phyloP scores from a whole-genome alignment of 2,888 invertebrate genomes.

The Catocala sponsa region DNA sequence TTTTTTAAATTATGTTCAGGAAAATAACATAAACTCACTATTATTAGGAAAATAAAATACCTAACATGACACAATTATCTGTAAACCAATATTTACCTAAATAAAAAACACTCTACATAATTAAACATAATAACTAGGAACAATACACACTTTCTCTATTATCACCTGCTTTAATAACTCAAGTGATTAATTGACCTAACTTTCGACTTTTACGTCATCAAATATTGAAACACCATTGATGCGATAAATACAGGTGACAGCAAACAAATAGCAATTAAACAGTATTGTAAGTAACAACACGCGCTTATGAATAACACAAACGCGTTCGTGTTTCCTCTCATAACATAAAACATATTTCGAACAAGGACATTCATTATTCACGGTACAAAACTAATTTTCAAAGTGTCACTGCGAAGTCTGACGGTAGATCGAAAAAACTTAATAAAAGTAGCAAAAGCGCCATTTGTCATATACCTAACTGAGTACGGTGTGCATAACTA shows the following conservation, averaged over 20 bases:
- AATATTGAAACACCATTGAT: slow-evolving; percentile 24
- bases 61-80: background rate
- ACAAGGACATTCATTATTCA: slow-evolving; percentile 60
- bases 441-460: slow-evolving; percentile 51
- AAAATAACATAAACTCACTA: too few relatives aligned
- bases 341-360: slow-evolving; percentile 26
- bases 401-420: slow-evolving; percentile 64
- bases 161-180: background rate
- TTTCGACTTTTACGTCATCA: slow-evolving; percentile 17
- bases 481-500: slow-evolving; percentile 14
- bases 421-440: slow-evolving; percentile 48
- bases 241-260: slow-evolving; percentile 23
- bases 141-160: background rate
- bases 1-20: too few relatives aligned
- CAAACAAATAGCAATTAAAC: slow-evolving; percentile 19
- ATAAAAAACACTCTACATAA: background rate
- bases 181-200: slow-evolving; percentile 6
- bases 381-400: slow-evolving; percentile 66
- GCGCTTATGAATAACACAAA: slow-evolving; percentile 14
- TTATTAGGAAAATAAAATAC: background rate
- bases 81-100: background rate
- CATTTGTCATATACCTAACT: slow-evolving; percentile 43
- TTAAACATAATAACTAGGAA: background rate
- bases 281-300: slow-evolving; percentile 5
- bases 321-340: slow-evolving; percentile 14